Conservation (phyloP, 2,888 invertebrate genomes). For the Cataglyphis albicans region DNA sequence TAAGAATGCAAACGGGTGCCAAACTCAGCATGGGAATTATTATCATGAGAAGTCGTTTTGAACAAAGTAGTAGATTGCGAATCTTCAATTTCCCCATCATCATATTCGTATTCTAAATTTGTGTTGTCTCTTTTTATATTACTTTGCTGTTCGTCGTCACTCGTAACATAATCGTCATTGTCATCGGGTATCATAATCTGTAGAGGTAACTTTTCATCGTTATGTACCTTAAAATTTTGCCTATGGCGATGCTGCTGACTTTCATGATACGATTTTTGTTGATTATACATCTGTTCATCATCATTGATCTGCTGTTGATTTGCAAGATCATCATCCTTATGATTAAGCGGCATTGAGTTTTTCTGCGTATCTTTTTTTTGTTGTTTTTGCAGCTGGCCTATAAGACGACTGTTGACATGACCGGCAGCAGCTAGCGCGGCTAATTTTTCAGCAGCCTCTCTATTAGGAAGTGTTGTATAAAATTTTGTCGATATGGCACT, state of each 20-base stretch:
- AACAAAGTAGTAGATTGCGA: conserved; percentile 57
- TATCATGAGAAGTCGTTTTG: conserved; percentile 55
- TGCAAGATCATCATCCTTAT: conserved; percentile 78
- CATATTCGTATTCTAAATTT: conserved; percentile 75
- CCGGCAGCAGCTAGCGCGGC: conserved; percentile 88
- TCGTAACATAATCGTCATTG: conserved; percentile 82
- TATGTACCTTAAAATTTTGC: conserved; percentile 82
- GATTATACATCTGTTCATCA: conserved; percentile 78
- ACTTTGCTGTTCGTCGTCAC: conserved; percentile 76
- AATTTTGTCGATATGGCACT: conserved; percentile 79
- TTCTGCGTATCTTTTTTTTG: conserved; percentile 74
- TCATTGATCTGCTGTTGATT: conserved; percentile 74
- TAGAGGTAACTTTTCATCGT: conserved; percentile 83
- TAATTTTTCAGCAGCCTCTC: conserved; percentile 88
- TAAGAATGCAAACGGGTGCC: conserved; percentile 77
- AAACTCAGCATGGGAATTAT: conserved; percentile 66
- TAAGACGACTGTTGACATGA: conserved; percentile 86
- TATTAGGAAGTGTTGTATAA: conserved; percentile 89
- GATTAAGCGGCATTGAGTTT: conserved; percentile 78
- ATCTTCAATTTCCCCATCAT: conserved; percentile 65
- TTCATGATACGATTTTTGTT: conserved; percentile 59
- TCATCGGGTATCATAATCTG: conserved; percentile 87
- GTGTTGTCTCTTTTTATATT: conserved; percentile 63
- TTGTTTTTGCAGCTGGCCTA: conserved; percentile 77
- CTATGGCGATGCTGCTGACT: conserved; percentile 79